Percentiles rank a stretch among this genome's conserved stretches.
Evolutionary conservation across 2,797 vertebrate genomes (phyloP).

Genomic region (Lagorchestes hirsutus): DNA sequence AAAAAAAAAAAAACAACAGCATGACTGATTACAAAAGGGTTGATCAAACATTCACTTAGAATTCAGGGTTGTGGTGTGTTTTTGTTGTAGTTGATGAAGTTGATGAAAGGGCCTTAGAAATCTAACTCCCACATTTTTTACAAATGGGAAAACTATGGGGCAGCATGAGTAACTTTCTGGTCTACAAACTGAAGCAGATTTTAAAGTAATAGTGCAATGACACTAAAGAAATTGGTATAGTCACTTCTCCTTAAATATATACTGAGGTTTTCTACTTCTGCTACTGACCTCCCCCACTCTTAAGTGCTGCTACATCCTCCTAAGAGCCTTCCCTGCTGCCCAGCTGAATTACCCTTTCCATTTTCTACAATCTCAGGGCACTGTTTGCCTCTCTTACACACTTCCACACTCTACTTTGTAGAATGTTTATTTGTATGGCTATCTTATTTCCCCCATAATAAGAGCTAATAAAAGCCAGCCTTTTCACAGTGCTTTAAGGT

Average conservation of each 20-base stretch:
- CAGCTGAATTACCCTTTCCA: not conserved
- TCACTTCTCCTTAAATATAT: not conserved
- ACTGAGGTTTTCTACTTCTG: not conserved
- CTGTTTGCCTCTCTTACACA: not conserved
- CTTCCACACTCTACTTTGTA: not conserved
- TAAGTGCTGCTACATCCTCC: not conserved
- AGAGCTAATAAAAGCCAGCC: not conserved
- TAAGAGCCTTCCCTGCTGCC: not conserved
- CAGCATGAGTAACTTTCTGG: not conserved
- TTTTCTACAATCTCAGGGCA: not conserved
- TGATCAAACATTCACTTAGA: not conserved
- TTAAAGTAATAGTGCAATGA: not conserved
- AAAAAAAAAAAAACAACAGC: too few species aligned
- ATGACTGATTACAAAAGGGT: not conserved
- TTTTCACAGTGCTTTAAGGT: not conserved
- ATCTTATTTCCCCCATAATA: not conserved
- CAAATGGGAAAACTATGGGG: conserved; percentile 49
- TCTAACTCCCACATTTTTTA: conserved; percentile 12
- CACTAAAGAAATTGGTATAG: not conserved
- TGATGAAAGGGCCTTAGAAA: conserved; percentile 28
- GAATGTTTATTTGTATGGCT: not conserved
- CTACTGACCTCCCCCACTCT: not conserved
- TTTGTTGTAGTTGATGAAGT: not conserved
- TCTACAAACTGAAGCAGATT: not conserved
- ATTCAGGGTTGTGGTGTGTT: not conserved